These are phyloP conservation scores for Polietes domitor DNA, from an alignment of 2,888 invertebrate species.

Conservation along the genomic window DNA sequence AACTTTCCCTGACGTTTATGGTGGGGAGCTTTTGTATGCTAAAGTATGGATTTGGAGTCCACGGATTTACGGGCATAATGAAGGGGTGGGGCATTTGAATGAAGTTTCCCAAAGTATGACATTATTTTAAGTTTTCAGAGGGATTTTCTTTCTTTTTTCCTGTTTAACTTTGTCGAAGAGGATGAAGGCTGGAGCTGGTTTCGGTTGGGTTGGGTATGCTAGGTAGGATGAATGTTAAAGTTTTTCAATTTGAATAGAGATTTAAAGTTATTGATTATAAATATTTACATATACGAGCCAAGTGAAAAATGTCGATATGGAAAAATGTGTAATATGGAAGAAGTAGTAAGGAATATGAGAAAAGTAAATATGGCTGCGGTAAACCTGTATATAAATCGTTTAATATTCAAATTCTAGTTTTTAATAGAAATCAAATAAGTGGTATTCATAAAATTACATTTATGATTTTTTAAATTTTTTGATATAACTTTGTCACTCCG, in stretches of 20 bases:
- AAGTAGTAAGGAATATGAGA: too few species aligned
- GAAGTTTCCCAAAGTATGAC: slow-evolving; percentile 48
- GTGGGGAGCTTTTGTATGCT: not conserved
- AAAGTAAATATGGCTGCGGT: too few species aligned
- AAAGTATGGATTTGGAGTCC: not conserved
- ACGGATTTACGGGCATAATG: not conserved
- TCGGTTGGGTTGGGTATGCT: not conserved
- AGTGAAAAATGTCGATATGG: not conserved
- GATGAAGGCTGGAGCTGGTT: too few species aligned
- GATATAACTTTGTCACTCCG: too few species aligned
- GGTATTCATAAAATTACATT: too few species aligned
- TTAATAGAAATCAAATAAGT: too few species aligned
- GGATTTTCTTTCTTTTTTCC: slow-evolving; percentile 45
- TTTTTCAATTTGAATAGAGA: slow-evolving; percentile 65
- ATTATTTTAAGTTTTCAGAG: slow-evolving; percentile 47
- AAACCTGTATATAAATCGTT: too few species aligned
- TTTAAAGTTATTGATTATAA: slow-evolving; percentile 42
- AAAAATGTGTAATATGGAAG: too few species aligned
- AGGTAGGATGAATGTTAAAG: slow-evolving; percentile 39
- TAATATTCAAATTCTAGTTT: too few species aligned
- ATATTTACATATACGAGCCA: slow-evolving; percentile 42
- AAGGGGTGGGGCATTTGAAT: not conserved
- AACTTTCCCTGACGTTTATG: slow-evolving; percentile 21
- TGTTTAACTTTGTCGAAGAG: slow-evolving; percentile 1
- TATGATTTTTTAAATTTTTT: too few species aligned